Percentiles rank a stretch among this genome's conserved stretches.
phyloP scores from a whole-genome alignment of 2,797 vertebrate species.

The Garrulus glandarius region DNA sequence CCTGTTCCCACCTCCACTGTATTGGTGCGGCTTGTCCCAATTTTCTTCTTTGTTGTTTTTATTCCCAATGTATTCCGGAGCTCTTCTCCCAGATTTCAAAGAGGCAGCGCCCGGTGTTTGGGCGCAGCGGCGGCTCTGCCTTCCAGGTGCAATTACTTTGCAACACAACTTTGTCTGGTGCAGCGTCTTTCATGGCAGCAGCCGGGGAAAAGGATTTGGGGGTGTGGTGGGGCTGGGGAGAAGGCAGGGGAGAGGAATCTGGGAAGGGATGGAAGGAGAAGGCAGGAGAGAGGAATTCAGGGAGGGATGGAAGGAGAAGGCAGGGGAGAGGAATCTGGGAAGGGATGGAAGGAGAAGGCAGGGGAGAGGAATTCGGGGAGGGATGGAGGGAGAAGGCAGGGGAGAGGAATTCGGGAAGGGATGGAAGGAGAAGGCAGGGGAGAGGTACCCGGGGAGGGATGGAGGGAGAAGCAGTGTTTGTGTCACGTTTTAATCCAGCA shows the following conservation, averaged over 20 bases:
- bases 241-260: background rate
- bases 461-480: background rate
- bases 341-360: background rate
- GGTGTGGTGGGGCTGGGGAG: background rate
- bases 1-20: constrained; percentile 15
- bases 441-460: accelerated
- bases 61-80: background rate
- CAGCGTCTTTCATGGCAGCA: background rate
- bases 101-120: background rate
- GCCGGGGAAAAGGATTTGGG: background rate
- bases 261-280: background rate
- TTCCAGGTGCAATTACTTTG: constrained; percentile 64
- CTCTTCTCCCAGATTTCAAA: constrained; percentile 38
- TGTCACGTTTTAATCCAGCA: background rate
- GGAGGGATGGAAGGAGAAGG: background rate
- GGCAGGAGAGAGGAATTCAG: accelerated
- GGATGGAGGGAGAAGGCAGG: background rate
- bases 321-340: accelerated
- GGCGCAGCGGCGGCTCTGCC: constrained; percentile 24
- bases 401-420: accelerated
- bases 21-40: constrained; percentile 3
- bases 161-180: constrained; percentile 52
- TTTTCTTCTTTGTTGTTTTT: constrained; percentile 63
- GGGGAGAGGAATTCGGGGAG: accelerated
- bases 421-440: background rate